Evolutionary conservation across 2,888 invertebrate species (phyloP).

Genomic region (Helleia helle): DNA sequence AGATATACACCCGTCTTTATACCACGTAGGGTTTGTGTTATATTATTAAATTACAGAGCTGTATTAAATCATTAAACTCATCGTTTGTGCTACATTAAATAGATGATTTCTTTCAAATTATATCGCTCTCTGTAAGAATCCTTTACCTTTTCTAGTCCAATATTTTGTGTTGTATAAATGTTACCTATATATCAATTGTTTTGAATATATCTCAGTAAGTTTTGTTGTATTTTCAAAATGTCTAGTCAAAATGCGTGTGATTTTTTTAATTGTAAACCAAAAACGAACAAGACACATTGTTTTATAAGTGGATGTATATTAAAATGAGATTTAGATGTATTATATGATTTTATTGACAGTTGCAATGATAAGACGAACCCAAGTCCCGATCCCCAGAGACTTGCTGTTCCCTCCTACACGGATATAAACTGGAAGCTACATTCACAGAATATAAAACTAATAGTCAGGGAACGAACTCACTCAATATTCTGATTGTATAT

Average conservation of each 20-base stretch:
- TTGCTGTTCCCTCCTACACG: too few species aligned
- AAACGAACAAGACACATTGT: slow-evolving; percentile 24
- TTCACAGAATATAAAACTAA: too few species aligned
- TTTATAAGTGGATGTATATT: slow-evolving; percentile 53
- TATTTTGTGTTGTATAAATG: not conserved
- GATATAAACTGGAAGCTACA: too few species aligned
- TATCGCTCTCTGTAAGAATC: not conserved
- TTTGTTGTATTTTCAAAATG: slow-evolving; percentile 8
- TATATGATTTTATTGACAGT: not conserved
- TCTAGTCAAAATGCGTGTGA: slow-evolving; percentile 23
- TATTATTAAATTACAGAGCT: too few species aligned
- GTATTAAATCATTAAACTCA: not conserved
- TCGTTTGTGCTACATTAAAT: not conserved
- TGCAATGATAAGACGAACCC: too few species aligned
- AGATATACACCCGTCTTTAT: not conserved
- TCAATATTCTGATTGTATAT: too few species aligned
- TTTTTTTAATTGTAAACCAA: slow-evolving; percentile 14
- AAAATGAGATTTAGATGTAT: slow-evolving; percentile 27
- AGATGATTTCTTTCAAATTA: not conserved
- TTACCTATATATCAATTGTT: not conserved
- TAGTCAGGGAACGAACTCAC: too few species aligned
- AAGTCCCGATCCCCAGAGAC: too few species aligned
- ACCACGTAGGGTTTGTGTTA: too few species aligned
- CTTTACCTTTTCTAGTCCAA: not conserved
- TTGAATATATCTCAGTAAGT: slow-evolving; percentile 16